Conservation (phyloP, 1,140 invertebrate genomes). For the Meloidogyne chitwoodi region DNA sequence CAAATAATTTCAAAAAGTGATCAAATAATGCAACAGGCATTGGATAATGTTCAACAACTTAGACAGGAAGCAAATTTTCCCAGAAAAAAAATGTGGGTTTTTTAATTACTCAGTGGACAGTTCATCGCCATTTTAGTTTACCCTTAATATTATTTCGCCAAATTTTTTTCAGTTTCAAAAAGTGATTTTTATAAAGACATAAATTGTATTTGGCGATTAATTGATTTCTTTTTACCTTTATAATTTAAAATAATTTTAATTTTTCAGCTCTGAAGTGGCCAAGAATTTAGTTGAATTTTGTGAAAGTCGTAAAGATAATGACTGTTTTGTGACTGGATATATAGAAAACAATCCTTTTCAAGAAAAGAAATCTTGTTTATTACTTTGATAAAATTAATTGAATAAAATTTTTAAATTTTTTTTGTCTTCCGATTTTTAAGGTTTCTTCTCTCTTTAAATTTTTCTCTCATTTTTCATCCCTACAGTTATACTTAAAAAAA, state of each 20-base stretch:
- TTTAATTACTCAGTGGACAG: not conserved
- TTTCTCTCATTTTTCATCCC: too few relatives aligned
- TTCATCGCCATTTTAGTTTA: too few relatives aligned
- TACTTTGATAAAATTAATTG: not conserved
- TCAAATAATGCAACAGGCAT: constrained; percentile 8
- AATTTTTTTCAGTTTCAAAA: too few relatives aligned
- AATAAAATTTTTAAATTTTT: too few relatives aligned
- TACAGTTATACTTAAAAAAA: too few relatives aligned
- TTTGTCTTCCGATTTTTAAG: too few relatives aligned
- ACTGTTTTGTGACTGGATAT: constrained; percentile 16
- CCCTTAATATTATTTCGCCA: too few relatives aligned
- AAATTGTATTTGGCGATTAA: too few relatives aligned
- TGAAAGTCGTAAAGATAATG: constrained; percentile 9
- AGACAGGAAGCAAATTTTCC: constrained; percentile 17
- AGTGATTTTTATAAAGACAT: too few relatives aligned
- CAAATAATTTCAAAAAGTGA: not conserved
- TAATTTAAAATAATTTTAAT: not conserved
- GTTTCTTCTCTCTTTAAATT: too few relatives aligned
- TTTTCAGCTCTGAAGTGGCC: constrained; percentile 14
- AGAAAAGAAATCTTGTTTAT: constrained; percentile 18
- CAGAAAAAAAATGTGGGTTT: constrained; percentile 8
- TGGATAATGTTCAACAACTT: constrained; percentile 8
- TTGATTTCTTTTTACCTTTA: too few relatives aligned
- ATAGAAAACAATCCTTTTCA: constrained; percentile 19
- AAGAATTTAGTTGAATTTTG: constrained; percentile 15